These are phyloP conservation scores for Elegia similella DNA, from an alignment of 2,888 invertebrate genomes.

Conservation along the genomic window DNA sequence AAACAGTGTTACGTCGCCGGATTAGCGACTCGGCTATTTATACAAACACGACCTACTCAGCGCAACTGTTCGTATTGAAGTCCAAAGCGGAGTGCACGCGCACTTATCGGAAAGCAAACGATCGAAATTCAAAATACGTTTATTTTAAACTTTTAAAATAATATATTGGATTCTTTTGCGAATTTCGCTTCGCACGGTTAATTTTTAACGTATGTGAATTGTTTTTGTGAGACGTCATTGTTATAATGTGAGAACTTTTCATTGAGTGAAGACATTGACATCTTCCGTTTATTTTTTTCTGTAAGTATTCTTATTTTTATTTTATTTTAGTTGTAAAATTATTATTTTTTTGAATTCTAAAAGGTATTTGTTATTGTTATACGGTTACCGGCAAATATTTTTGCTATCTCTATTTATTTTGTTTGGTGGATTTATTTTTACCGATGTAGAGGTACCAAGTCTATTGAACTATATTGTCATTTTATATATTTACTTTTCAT, in stretches of 20 bases:
- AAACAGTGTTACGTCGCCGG: constrained; percentile 39
- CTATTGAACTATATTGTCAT: too few species aligned
- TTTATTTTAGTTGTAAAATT: constrained; percentile 21
- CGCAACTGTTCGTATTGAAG: constrained; percentile 52
- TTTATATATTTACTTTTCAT: too few species aligned
- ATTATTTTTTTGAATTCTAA: constrained; percentile 17
- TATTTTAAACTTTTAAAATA: constrained; percentile 17
- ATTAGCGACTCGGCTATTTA: constrained; percentile 54
- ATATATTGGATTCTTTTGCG: constrained; percentile 22
- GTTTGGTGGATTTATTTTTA: too few species aligned
- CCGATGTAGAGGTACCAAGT: too few species aligned
- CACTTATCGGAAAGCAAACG: constrained; percentile 23
- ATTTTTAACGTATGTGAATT: constrained; percentile 6
- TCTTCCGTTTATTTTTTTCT: constrained; percentile 19
- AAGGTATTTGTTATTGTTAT: background rate
- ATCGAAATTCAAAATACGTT: constrained; percentile 17
- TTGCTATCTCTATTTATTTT: background rate
- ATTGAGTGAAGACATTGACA: constrained; percentile 34
- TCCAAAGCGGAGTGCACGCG: constrained; percentile 47
- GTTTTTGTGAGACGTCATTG: constrained; percentile 20
- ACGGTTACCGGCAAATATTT: background rate
- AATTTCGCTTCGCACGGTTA: constrained; percentile 32
- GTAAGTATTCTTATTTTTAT: constrained; percentile 24
- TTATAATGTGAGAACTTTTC: constrained; percentile 40
- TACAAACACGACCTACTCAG: constrained; percentile 56